These are phyloP conservation scores for Thunnus albacares DNA, from an alignment of 2,797 vertebrate genomes.

Conservation along the genomic window DNA sequence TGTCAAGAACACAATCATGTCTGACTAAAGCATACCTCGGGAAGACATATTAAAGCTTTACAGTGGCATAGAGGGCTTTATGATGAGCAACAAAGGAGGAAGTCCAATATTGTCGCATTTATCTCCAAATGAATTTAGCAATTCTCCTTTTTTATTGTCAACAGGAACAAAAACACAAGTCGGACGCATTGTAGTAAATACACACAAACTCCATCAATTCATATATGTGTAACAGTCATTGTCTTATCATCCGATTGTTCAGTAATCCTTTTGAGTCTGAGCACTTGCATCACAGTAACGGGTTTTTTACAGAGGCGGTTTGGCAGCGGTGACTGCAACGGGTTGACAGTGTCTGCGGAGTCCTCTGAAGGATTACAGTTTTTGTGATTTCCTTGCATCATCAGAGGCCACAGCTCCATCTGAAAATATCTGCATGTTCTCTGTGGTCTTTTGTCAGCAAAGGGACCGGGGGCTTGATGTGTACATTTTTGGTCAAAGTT, in stretches of 20 bases:
- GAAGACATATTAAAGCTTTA: slow-evolving; percentile 89
- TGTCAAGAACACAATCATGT: slow-evolving; percentile 89
- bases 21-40: slow-evolving; percentile 86
- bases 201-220: not conserved
- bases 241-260: not conserved
- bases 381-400: slow-evolving; percentile 52
- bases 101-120: not conserved
- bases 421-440: slow-evolving; percentile 39
- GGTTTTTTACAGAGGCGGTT: slow-evolving; percentile 18
- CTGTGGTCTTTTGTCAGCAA: not conserved
- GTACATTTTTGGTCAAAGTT: not conserved
- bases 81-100: not conserved
- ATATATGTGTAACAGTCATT: not conserved
- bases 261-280: slow-evolving; percentile 11
- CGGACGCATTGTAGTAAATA: slow-evolving; percentile 1
- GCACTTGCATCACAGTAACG: slow-evolving; percentile 18
- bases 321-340: slow-evolving; percentile 15
- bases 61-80: slow-evolving; percentile 80
- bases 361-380: slow-evolving; percentile 40
- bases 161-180: not conserved
- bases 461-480: not conserved
- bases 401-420: slow-evolving; percentile 44
- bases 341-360: slow-evolving; percentile 4
- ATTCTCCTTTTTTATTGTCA: not conserved
- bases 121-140: not conserved